Evolutionary conservation across 2,113 vertebrate species (phyloP).

Genomic region (Pleuronectes platessa): DNA sequence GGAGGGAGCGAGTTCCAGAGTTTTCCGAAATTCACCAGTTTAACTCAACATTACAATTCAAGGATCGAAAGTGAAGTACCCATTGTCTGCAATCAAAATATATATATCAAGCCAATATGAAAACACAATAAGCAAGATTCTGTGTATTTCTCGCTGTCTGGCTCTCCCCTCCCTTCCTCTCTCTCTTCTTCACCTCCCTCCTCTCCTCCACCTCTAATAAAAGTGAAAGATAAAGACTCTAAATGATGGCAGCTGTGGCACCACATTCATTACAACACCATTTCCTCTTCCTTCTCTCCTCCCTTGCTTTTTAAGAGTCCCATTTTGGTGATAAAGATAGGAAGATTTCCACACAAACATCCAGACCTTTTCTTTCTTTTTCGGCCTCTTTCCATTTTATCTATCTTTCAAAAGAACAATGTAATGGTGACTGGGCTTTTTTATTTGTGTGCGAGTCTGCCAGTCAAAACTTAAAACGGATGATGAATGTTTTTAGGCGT

Average conservation of each 20-base stretch:
- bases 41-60: too few species aligned
- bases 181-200: constrained; percentile 12
- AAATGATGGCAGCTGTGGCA: constrained; percentile 67
- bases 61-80: not conserved
- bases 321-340: constrained; percentile 58
- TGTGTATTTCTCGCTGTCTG: not conserved
- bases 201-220: constrained; percentile 60
- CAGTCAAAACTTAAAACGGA: not conserved
- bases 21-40: too few species aligned
- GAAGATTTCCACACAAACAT: constrained; percentile 50
- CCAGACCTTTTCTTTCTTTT: constrained; percentile 21
- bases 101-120: not conserved
- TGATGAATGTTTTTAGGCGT: constrained; percentile 29
- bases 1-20: too few species aligned
- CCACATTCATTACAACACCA: constrained; percentile 53
- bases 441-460: not conserved
- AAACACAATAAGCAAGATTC: not conserved
- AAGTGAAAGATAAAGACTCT: constrained; percentile 67
- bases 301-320: constrained; percentile 54
- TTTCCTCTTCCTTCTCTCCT: constrained; percentile 44
- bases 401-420: not conserved
- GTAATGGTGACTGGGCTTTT: not conserved
- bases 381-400: not conserved
- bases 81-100: not conserved
- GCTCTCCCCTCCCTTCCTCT: not conserved